Conservation (phyloP, 2,113 vertebrate genomes). For the Cairina moschata region DNA sequence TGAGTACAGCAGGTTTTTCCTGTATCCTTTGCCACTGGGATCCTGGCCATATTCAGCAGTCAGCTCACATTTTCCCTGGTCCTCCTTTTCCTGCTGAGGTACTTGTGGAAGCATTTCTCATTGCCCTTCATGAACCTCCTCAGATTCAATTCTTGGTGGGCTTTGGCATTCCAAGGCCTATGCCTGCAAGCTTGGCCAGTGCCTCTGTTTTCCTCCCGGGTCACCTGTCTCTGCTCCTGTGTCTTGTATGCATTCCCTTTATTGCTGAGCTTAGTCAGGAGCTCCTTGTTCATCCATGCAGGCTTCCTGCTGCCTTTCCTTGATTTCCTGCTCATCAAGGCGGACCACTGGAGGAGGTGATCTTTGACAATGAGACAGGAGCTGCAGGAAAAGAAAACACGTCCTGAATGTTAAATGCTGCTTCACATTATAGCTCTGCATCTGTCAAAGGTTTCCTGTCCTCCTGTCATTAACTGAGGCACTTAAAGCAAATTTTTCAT, state of each 20-base stretch:
- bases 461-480: not conserved
- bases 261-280: not conserved
- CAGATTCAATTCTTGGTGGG: not conserved
- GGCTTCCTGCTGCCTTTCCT: not conserved
- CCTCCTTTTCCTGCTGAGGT: not conserved
- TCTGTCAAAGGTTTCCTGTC: not conserved
- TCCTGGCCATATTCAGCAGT: not conserved
- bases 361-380: conserved; percentile 1
- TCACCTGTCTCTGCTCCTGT: not conserved
- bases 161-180: not conserved
- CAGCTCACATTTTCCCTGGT: not conserved
- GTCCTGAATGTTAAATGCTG: not conserved
- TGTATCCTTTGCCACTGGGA: not conserved
- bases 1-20: not conserved
- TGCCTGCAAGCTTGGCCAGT: not conserved
- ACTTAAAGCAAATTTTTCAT: not conserved
- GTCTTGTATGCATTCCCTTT: not conserved
- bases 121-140: not conserved
- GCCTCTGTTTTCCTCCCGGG: not conserved
- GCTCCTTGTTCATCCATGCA: not conserved
- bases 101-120: not conserved
- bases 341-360: not conserved
- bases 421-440: not conserved
- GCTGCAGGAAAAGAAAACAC: not conserved
- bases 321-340: not conserved